Percentiles rank a stretch among this genome's conserved stretches.
Conservation (phyloP, 2,888 invertebrate species). For the Pseudococcus jackbeardsleyi region DNA sequence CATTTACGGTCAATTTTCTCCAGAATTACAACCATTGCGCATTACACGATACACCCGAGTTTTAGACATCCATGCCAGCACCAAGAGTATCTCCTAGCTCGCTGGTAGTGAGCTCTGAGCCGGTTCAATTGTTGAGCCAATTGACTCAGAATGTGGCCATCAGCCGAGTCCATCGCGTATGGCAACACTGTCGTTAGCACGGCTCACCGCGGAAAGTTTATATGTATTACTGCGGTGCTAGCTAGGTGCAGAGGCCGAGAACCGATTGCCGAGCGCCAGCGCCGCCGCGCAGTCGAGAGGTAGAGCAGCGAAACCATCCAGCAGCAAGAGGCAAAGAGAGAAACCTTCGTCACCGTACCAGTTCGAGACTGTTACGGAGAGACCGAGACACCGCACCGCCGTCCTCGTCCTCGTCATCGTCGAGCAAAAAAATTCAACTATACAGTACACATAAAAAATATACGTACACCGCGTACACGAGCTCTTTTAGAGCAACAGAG, state of each 20-base stretch:
- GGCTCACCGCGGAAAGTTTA: neutral
- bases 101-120: neutral
- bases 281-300: slow-evolving; percentile 13
- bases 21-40: neutral
- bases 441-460: neutral
- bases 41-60: neutral
- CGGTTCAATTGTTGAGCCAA: neutral
- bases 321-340: slow-evolving; percentile 57
- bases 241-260: neutral
- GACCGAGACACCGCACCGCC: neutral
- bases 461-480: slow-evolving; percentile 33
- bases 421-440: slow-evolving; percentile 17
- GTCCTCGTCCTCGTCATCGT: neutral
- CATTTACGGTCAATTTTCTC: neutral
- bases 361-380: slow-evolving; percentile 64
- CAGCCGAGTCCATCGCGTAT: neutral
- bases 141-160: neutral
- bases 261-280: neutral
- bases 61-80: no score
- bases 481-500: neutral
- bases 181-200: neutral
- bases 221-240: neutral
- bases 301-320: slow-evolving; percentile 13
- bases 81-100: no score
- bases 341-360: slow-evolving; percentile 64